phyloP scores from a whole-genome alignment of 2,797 vertebrate genomes.

The Bufotes viridis region DNA sequence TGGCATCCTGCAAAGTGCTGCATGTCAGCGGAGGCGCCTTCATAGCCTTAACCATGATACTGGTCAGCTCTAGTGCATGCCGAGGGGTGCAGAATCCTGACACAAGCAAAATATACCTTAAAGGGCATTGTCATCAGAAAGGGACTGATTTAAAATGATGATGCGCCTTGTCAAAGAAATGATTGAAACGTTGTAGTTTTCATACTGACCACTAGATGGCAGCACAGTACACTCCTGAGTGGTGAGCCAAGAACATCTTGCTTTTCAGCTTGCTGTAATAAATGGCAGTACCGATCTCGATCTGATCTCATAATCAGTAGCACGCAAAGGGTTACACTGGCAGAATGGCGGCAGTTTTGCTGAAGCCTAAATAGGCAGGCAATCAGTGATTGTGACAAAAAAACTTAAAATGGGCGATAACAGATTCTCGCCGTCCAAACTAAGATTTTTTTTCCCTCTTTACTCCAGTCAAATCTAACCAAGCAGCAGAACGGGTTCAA shows the following conservation, averaged over 20 bases:
- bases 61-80: too few relatives aligned
- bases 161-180: too few relatives aligned
- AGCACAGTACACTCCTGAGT: not conserved
- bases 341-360: not conserved
- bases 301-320: not conserved
- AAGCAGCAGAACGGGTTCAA: constrained; percentile 96
- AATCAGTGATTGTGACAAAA: not conserved
- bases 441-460: constrained; percentile 37
- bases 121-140: not conserved
- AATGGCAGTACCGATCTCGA: too few relatives aligned
- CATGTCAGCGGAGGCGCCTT: not conserved
- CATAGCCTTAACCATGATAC: not conserved
- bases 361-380: not conserved
- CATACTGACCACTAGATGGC: not conserved
- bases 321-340: not conserved
- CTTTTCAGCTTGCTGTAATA: not conserved
- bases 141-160: not conserved
- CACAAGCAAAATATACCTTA: not conserved
- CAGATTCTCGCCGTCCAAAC: not conserved
- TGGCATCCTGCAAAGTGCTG: not conserved
- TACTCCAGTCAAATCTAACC: constrained; percentile 87
- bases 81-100: too few relatives aligned
- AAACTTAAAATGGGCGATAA: too few relatives aligned
- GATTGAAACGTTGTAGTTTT: not conserved
- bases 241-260: not conserved